Evolutionary conservation across 2,797 vertebrate species (phyloP).

Genomic region (Poliocrania exsul): DNA sequence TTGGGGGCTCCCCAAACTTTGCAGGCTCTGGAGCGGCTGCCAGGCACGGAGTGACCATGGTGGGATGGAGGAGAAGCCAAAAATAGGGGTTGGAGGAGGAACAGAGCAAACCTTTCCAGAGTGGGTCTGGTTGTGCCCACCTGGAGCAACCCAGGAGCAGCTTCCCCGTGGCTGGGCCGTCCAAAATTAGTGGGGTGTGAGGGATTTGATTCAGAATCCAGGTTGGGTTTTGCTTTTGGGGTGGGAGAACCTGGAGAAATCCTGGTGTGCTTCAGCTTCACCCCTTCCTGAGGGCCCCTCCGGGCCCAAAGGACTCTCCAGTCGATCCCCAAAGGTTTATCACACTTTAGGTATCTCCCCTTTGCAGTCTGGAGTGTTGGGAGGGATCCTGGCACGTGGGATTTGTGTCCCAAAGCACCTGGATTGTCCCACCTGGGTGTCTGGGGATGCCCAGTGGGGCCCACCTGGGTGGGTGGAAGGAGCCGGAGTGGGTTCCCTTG

Average conservation of each 20-base stretch:
- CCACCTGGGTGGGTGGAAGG: background rate
- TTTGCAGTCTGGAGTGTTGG: fast-evolving
- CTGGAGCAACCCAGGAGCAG: constrained; percentile 1
- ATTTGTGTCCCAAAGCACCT: fast-evolving
- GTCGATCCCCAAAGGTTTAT: fast-evolving
- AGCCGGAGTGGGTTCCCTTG: fast-evolving
- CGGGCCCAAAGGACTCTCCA: fast-evolving
- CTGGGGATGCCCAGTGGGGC: fast-evolving
- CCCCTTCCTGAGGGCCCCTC: fast-evolving
- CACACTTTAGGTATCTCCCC: fast-evolving
- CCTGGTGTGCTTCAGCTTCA: background rate
- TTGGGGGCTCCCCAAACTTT: background rate
- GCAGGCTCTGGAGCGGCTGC: background rate
- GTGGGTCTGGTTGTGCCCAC: background rate
- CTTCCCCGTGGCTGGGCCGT: background rate
- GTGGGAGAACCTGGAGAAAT: background rate
- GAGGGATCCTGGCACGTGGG: fast-evolving
- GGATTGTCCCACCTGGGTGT: fast-evolving
- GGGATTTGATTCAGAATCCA: background rate
- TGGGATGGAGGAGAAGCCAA: constrained; percentile 7
- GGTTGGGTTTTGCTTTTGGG: background rate
- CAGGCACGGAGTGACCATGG: background rate
- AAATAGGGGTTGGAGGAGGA: constrained; percentile 1
- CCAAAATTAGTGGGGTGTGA: background rate
- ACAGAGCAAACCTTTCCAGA: constrained; percentile 35